Evolutionary conservation across 1,140 invertebrate species (phyloP), one percentile per base, ranked within the genome.

Genomic region (Maniola jurtina): DNA sequence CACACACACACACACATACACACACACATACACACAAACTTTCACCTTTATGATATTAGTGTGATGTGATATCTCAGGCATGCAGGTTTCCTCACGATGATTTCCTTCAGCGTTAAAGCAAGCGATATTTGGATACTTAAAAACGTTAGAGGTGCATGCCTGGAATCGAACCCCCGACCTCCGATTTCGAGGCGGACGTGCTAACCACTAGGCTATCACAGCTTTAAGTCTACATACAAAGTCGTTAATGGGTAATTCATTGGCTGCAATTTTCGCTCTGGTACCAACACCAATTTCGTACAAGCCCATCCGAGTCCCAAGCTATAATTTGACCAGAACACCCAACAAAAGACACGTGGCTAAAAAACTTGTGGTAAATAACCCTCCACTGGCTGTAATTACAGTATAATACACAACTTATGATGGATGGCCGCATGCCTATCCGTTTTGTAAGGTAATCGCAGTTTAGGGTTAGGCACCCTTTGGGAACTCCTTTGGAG

Each of bases 341-440:
- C 50, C 79, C 81, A 83, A 86, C 80, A 83, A 81, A 73, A 40
- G 79, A 42, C 81, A 82, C 81, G 80, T 83, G 83, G 8, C 56
- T 6, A 0, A 55, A 33, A 42, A 45, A 67, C 25, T 56, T 38
- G 61, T 36, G 61, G 52, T 45, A 25, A 55, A 34, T 36, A 55
- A 55, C 68, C 70, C 52, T 16, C 64, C 47, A 35, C 42, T 61
- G 33, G 35, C 61, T 50, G 73, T 82, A 78, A 84, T 82, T 84
- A 77, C 72, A 69, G 75, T 76, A 75, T 79, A 81, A 77, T 81
- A 68, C 61, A 65, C 66, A 59, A 62, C 66, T 70, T 65, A 63
- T 83, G 81, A 83, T 81, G 74, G 79, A 83, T 83, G 71, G 61
- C 55, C 66, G 62, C 75, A 72, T 79, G 80, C 80, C 80, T 74